A percentile compares a stretch with the other conserved stretches of the same genome.
Conservation (phyloP, 2,113 vertebrate species). For the Pantherophis guttatus region DNA sequence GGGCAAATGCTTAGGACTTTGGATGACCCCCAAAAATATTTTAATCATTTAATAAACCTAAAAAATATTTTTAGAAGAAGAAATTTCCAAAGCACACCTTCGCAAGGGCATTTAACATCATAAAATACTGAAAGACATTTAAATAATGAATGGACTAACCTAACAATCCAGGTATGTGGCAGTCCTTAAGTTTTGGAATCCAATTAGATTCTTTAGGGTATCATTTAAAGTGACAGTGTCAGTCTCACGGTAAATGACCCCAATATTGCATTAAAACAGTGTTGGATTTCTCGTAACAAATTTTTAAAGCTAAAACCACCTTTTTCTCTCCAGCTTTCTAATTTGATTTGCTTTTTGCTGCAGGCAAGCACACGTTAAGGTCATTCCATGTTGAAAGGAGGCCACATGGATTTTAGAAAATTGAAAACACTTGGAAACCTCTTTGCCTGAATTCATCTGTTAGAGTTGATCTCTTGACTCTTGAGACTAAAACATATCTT, state of each 20-base stretch:
- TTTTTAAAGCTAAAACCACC: conserved; percentile 25
- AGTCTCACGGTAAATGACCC: neutral
- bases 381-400: conserved; percentile 15
- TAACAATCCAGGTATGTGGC: neutral
- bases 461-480: conserved; percentile 25
- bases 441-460: neutral
- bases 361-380: neutral
- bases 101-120: neutral
- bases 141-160: neutral
- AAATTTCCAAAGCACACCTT: neutral
- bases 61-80: neutral
- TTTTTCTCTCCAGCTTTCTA: neutral
- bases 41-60: neutral
- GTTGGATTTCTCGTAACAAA: neutral
- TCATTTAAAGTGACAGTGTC: conserved; percentile 5
- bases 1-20: neutral
- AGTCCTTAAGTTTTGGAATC: neutral
- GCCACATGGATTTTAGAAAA: conserved; percentile 23
- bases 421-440: conserved; percentile 26
- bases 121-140: neutral
- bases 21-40: neutral
- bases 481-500: neutral
- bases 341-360: conserved; percentile 26
- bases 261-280: neutral
- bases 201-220: neutral